phyloP scores from a whole-genome alignment of 1,140 invertebrate species.

The Watersipora subatra region DNA sequence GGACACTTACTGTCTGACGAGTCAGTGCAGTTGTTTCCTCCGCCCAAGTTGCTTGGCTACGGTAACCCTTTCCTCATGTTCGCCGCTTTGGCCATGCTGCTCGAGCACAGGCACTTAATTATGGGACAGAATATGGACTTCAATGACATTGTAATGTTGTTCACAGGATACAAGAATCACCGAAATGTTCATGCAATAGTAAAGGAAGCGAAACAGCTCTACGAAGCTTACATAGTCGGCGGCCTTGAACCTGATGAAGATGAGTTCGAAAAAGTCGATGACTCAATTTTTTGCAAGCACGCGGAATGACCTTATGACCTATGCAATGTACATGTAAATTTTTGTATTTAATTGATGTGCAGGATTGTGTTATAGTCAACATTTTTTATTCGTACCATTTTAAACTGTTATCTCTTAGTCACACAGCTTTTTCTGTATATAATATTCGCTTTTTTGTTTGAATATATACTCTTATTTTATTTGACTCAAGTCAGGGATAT shows the following conservation, averaged over 20 bases:
- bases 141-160: slow-evolving; percentile 94
- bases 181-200: slow-evolving; percentile 81
- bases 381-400: too few relatives aligned
- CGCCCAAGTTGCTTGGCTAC: slow-evolving; percentile 71
- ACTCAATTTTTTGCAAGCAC: too few relatives aligned
- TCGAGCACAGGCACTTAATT: slow-evolving; percentile 81
- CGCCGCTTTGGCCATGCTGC: slow-evolving; percentile 72
- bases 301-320: too few relatives aligned
- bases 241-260: slow-evolving; percentile 12
- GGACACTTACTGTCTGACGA: background rate
- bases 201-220: slow-evolving; percentile 59
- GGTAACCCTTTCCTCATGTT: slow-evolving; percentile 95
- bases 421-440: too few relatives aligned
- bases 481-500: too few relatives aligned
- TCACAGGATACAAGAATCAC: slow-evolving; percentile 89
- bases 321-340: too few relatives aligned
- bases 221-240: slow-evolving; percentile 30
- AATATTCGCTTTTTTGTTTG: too few relatives aligned
- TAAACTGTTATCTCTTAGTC: too few relatives aligned
- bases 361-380: too few relatives aligned
- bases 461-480: too few relatives aligned
- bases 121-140: slow-evolving; percentile 81
- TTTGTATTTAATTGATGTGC: too few relatives aligned
- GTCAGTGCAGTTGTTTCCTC: slow-evolving; percentile 48
- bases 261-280: too few relatives aligned